Base-by-base conservation (phyloP, 2,113 vertebrate genomes). In the Maccullochella peelii region DNA sequence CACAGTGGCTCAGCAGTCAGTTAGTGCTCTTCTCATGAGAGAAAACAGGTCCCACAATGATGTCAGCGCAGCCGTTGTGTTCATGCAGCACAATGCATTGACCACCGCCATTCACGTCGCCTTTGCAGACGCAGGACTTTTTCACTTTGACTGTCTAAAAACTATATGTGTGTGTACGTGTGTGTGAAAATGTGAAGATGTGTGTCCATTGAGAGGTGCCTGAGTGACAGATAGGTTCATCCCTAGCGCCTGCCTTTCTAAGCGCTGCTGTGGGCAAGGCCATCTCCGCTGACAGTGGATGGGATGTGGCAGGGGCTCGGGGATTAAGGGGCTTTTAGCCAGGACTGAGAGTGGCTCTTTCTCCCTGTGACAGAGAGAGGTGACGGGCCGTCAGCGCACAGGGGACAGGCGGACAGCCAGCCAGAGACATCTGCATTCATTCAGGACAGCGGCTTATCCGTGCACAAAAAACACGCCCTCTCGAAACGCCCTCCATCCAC, bases 341-440 rank as follows among this genome's bases (percentile, higher is more conserved):
- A 25, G 67, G 58, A 81, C 90, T 86, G 74, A 91, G 91, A 90
- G 91, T 92, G 88, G 93, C 91, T 95, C 90, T 95, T 95, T 95
- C 91, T 90, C 82, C 81, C 38, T 55, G 86, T 91, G 94, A 94
- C 93, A 93, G 89, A 84, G 85, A 88, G 91, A 90, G 91, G 91
- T 94, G 92, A 94, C 91, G 82, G 86, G 90, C 93, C 92, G 80
- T 95, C 94, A 93, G 93, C 0, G 78, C 86, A 73, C 86, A 73
- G 86, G 90, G 90, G 93, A 94, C 93, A 92, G 88, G 91, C 90
- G 94, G 96, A 96, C 95, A 94, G 95, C 94, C 87, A 59, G 96
- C 88, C 90, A 91, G 96, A 97, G 97, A 97, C 97, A 97, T 97
- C 97, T 97, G 97, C 97, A 97, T 97, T 98, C 97, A 98, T 97